Conservation (phyloP, 2,888 invertebrate species). For the Mythimna vitellina region DNA sequence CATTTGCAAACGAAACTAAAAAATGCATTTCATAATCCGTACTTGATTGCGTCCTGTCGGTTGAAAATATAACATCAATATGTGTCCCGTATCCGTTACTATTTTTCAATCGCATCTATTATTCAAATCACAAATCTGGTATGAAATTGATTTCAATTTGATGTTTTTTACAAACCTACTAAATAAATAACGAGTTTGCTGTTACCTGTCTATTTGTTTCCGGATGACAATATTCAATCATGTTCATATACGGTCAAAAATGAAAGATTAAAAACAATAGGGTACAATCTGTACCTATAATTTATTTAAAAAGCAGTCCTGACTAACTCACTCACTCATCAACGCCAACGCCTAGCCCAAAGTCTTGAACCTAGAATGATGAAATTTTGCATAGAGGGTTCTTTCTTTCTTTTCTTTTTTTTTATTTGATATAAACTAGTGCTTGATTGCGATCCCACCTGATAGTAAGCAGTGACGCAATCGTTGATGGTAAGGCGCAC, state of each 20-base stretch:
- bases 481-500: no score
- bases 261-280: background rate
- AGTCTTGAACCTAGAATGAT: no score
- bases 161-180: constrained; percentile 44
- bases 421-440: no score
- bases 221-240: constrained; percentile 20
- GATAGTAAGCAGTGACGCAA: no score
- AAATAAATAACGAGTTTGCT: constrained; percentile 36
- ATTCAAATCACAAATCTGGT: constrained; percentile 46
- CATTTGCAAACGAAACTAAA: background rate
- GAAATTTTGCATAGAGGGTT: no score
- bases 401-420: no score
- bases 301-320: no score
- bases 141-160: constrained; percentile 25
- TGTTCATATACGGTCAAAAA: background rate
- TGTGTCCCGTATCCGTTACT: constrained; percentile 11
- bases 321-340: no score
- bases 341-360: no score
- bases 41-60: background rate
- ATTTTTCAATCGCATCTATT: constrained; percentile 41
- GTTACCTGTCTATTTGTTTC: constrained; percentile 26
- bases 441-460: no score
- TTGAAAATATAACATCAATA: constrained; percentile 5
- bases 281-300: background rate
- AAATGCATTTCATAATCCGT: background rate